Conservation (phyloP, 2,888 invertebrate species). For the Oscheius sp. region DNA sequence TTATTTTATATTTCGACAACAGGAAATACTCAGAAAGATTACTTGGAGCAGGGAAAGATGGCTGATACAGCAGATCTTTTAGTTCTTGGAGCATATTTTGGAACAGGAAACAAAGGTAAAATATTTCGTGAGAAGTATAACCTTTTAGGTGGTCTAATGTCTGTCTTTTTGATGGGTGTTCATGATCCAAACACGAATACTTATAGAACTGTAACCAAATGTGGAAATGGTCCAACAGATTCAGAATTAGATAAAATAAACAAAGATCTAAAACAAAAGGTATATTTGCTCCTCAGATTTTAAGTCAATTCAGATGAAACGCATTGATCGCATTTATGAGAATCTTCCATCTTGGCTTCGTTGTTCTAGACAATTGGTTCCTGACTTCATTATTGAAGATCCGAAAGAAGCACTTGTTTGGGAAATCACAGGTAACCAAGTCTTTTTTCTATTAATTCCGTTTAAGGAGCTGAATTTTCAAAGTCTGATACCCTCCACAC, state of each 20-base stretch:
- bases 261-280: conserved; percentile 77
- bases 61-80: conserved; percentile 93
- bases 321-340: conserved; percentile 74
- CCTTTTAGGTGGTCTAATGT: conserved; percentile 82
- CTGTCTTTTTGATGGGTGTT: conserved; percentile 92
- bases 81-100: conserved; percentile 93
- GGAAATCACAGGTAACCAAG: conserved; percentile 84
- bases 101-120: conserved; percentile 84
- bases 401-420: conserved; percentile 89
- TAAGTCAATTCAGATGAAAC: conserved; percentile 30
- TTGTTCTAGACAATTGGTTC: conserved; percentile 84
- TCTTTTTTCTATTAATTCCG: background rate
- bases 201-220: conserved; percentile 89
- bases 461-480: conserved; percentile 76
- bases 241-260: conserved; percentile 81
- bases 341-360: conserved; percentile 83
- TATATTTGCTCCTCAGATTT: conserved; percentile 70
- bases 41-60: conserved; percentile 89
- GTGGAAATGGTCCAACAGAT: conserved; percentile 83
- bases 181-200: conserved; percentile 77
- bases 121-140: background rate
- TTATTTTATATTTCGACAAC: too few relatives aligned
- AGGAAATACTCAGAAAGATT: too few relatives aligned
- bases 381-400: conserved; percentile 86
- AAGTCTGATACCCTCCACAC: conserved; percentile 81